Conservation (phyloP, 2,888 invertebrate species). For the Xanthorhoe designata region DNA sequence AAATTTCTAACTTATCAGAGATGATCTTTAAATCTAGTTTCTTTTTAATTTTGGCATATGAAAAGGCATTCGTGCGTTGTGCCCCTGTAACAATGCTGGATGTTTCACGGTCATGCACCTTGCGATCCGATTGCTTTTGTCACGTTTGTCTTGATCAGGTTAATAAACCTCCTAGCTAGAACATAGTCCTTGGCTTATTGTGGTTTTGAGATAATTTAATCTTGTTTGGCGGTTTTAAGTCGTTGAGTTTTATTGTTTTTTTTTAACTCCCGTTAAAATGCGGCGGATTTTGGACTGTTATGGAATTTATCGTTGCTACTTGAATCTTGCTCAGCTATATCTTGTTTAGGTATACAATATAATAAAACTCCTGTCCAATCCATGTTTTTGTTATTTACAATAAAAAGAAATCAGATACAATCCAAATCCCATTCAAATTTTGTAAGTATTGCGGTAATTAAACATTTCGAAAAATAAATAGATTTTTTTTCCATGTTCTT, state of each 20-base stretch:
- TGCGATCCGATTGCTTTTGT: slow-evolving; percentile 72
- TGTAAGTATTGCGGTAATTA: too few species aligned
- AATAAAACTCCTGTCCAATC: too few species aligned
- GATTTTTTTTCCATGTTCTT: too few species aligned
- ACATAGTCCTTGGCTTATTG: slow-evolving; percentile 56
- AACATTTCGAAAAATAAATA: too few species aligned
- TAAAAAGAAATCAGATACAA: too few species aligned
- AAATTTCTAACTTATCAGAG: background rate
- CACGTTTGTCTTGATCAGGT: slow-evolving; percentile 68
- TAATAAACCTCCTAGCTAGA: slow-evolving; percentile 70
- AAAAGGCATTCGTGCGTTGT: slow-evolving; percentile 66
- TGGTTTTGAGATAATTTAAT: slow-evolving; percentile 40
- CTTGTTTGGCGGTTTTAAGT: slow-evolving; percentile 26
- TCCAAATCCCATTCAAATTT: too few species aligned
- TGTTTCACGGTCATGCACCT: slow-evolving; percentile 75
- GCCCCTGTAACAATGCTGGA: slow-evolving; percentile 62
- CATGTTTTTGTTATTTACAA: too few species aligned
- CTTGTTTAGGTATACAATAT: too few species aligned
- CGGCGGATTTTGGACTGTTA: background rate
- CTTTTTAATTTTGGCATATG: slow-evolving; percentile 50
- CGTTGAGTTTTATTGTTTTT: slow-evolving; percentile 20
- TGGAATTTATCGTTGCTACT: background rate
- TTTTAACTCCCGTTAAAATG: slow-evolving; percentile 16
- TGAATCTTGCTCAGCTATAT: too few species aligned
- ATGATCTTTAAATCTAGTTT: slow-evolving; percentile 33